Evolutionary conservation across 2,113 vertebrate species (phyloP), one percentile per base, ranked within the genome.

Genomic region (Menura novaehollandiae): DNA sequence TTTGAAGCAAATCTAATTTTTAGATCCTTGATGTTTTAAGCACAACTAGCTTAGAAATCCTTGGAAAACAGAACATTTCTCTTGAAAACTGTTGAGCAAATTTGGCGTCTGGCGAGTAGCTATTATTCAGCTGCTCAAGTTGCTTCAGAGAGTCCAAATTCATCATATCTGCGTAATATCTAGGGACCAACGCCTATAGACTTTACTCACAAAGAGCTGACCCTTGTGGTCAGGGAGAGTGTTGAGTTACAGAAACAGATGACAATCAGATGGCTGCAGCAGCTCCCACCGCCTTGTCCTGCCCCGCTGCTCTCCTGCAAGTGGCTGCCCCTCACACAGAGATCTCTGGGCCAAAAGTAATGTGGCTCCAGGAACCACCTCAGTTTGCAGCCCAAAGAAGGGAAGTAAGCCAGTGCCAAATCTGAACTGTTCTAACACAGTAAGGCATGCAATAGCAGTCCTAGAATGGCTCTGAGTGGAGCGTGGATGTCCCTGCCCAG

Each of bases 181-280:
- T 73, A 41, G 30, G 24, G 37, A 88, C 41, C 63, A 51, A 80
- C 0, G 2, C 75, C 72, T 83, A 7, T 5, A 83, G 85, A 69
- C 37, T 83, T 89, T 63, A 85, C 66, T 85, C 87, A 85, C 74
- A 76, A 52, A 72, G 53, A 79, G 51, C 83, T 85, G 90, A 94
- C 74, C 78, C 60, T 69, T 74, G 80, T 89, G 91, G 84, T 51
- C 68, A 62, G 55, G 63, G 37, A 86, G 75, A 17, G 15, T 1
- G 1, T 15, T 86, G 93, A 95, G 75, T 96, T 91, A 92, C 71
- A 75, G 63, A 30, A 76, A 56, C 51, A 79, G 62, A 88, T 30
- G 67, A 52, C 85, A 88, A 88, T 88, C 67, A 69, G 71, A 80
- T 2, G 67, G 83, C 44, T 79, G 71, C 53, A 56, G 86, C 82